Base-by-base conservation (phyloP, 2,797 vertebrate genomes). In the Scarus forsteni region DNA sequence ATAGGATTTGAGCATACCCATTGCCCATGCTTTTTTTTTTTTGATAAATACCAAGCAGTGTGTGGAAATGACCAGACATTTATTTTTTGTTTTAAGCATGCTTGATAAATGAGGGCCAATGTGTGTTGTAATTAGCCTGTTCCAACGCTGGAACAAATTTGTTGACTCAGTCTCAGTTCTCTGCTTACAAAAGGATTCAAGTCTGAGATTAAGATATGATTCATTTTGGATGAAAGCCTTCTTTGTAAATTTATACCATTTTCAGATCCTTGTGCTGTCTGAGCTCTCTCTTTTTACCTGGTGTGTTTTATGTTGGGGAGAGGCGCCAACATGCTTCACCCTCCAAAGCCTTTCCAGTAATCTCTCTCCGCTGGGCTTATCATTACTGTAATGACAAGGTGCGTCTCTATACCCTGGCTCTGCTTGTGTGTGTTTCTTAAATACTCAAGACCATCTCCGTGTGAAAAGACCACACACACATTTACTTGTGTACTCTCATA, bases 321-420 rank as follows among this genome's bases (percentile, higher is more conserved):
- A 91, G 92, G 89, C 84, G 89, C 92, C 90, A 76, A 84, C 81
- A 83, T 90, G 88, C 88, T 92, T 92, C 85, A 85, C 77, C 89
- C 89, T 87, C 87, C 73, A 83, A 90, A 92, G 88, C 88, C 85
- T 67, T 88, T 89, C 82, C 87, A 89, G 88, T 92, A 92, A 93
- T 95, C 92, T 89, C 74, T 85, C 85, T 84, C n/a, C 36, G 50
- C 78, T 77, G 76, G 75, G 88, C 91, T 94, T 93, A 92, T 94
- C 88, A 94, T 95, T 94, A 94, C 78, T 79, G 75, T 92, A 94
- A 94, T 94, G 90, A 92, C 88, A 93, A 91, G 92, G 92, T 93
- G 87, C 80, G 80, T 90, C 73, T 86, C 63, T 72, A 55, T 81
- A 66, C 79, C 66, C 81, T 66, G 74, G 69, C 79, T 81, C 19